Percentiles rank a stretch among this genome's conserved stretches.
Conservation (phyloP, 2,888 invertebrate species). For the Lacanobia wlatinum region DNA sequence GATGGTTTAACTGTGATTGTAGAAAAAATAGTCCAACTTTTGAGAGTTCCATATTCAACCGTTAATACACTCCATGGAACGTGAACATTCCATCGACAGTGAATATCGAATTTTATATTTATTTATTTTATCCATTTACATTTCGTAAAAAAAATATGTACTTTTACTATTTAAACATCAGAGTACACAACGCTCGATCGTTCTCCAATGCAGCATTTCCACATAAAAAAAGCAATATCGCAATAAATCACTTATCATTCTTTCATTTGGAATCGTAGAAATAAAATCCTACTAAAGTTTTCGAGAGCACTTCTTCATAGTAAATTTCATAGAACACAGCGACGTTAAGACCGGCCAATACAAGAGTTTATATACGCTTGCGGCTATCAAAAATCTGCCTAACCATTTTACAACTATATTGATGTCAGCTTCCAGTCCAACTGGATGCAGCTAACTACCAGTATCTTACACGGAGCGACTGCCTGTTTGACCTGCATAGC, state of each 20-base stretch:
- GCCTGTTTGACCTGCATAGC: too few relatives aligned
- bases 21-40: too few relatives aligned
- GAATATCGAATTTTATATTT: not conserved
- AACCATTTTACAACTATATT: too few relatives aligned
- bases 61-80: not conserved
- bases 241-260: constrained; percentile 19
- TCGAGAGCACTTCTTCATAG: constrained; percentile 19
- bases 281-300: constrained; percentile 16
- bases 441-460: too few relatives aligned
- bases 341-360: not conserved
- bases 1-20: too few relatives aligned
- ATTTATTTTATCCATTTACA: not conserved
- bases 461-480: too few relatives aligned
- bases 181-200: not conserved
- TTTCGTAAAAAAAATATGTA: not conserved
- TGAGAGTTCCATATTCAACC: not conserved
- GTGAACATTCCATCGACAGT: not conserved
- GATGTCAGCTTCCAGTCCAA: too few relatives aligned
- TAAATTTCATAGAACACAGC: constrained; percentile 16
- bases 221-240: constrained; percentile 9
- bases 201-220: constrained; percentile 1
- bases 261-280: constrained; percentile 20
- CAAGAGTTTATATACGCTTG: not conserved
- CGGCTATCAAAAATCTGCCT: too few relatives aligned
- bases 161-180: not conserved